Base-by-base conservation (phyloP, 2,113 vertebrate species). In the Chaenogobius annularis region DNA sequence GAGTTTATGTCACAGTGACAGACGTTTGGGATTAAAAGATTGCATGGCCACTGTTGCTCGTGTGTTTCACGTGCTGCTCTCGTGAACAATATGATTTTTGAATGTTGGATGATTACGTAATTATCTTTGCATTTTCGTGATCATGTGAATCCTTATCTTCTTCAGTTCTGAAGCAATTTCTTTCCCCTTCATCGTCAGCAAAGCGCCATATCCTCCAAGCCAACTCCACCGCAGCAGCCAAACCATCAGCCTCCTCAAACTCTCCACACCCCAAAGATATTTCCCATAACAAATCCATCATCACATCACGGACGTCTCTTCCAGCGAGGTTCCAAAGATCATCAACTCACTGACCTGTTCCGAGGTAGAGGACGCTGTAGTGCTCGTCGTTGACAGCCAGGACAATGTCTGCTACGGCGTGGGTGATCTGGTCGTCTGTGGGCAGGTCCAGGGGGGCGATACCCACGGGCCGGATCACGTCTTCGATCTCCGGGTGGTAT, bases 331-430 rank as follows among this genome's bases (percentile, higher is more conserved):
- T 6, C 37, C 37, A 9, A 40, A 40, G 37, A 3, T 40, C 37
- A 40, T 40, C 37, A 31, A 31, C 26, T 31, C 26, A 69, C 88
- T 44, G n/a, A 94, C 94, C 94, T 88, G 93, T 95, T 68, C 93
- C 93, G 1, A 95, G 85, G 83, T 94, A 95, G 37, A 95, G 84
- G 68, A 95, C 90, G 7, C 86, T 93, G 85, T 95, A 94, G 83
- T 93, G 90, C 74, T 93, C 92, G 0, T 94, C 93, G 48, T 94
- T 94, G 61, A 93, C 92, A 0, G 92, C 91, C 65, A 90, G 86
- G 15, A 92, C 93, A 0, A 90, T 92, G 83, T 92, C 92, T 0
- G 92, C 93, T 22, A 92, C 90, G 0, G 90, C 77, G 70, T 92
- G 92, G 14, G 93, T 94, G 80, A 94, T 94, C 52, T 92, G 91